A percentile compares a stretch with the other conserved stretches of the same genome.
Evolutionary conservation across 1,140 invertebrate genomes (phyloP).

Genomic region (Helicoverpa armigera): DNA sequence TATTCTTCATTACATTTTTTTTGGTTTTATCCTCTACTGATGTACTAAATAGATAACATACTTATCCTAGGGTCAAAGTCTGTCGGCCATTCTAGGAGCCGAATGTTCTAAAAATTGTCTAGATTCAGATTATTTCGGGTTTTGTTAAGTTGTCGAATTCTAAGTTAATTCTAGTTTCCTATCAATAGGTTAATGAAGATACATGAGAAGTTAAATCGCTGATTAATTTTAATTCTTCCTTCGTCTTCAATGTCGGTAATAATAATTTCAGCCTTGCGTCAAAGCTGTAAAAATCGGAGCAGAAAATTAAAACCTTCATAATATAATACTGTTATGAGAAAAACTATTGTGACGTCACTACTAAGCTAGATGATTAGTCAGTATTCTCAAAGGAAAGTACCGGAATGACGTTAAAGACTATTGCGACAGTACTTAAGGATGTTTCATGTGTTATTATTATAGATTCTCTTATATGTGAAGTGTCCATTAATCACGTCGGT

Average conservation of each 20-base stretch:
- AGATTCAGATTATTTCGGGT: no score
- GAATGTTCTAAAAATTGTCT: no score
- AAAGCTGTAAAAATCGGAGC: background rate
- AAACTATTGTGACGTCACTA: background rate
- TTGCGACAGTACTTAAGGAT: slow-evolving; percentile 1
- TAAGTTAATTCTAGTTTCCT: no score
- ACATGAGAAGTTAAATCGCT: no score
- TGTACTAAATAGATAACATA: background rate
- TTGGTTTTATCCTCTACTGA: background rate
- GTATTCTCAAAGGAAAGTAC: slow-evolving; percentile 11
- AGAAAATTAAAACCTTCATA: background rate
- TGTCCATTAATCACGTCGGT: background rate
- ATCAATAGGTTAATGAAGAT: no score
- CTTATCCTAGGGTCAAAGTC: no score
- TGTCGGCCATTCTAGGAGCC: no score
- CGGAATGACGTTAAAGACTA: background rate
- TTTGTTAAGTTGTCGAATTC: no score
- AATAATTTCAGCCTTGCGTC: no score
- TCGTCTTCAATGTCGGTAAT: no score
- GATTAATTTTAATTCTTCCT: no score
- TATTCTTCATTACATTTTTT: background rate
- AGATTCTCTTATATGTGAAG: background rate
- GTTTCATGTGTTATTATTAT: slow-evolving; percentile 2
- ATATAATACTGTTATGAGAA: background rate
- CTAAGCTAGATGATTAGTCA: background rate